Conservation (phyloP, 2,797 vertebrate genomes). For the Lutjanus campechanus region DNA sequence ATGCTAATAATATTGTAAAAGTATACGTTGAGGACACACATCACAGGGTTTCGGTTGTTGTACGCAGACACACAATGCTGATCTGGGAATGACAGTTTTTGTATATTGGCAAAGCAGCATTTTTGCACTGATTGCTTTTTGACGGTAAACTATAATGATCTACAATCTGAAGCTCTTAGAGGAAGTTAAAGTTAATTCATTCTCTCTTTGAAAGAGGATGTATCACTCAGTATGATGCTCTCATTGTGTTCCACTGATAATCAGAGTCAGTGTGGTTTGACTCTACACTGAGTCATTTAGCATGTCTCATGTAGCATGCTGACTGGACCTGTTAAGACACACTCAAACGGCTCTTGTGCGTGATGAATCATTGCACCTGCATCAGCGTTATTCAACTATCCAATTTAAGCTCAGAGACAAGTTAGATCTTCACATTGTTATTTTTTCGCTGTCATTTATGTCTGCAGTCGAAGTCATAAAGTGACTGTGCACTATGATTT, state of each 20-base stretch:
- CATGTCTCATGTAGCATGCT: constrained; percentile 8
- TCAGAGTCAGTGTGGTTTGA: constrained; percentile 32
- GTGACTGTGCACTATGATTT: not conserved
- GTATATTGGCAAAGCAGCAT: not conserved
- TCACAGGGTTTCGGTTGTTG: not conserved
- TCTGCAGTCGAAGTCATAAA: constrained; percentile 1
- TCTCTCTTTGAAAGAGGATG: constrained; percentile 41
- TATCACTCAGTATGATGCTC: constrained; percentile 25
- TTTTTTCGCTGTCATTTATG: constrained; percentile 18
- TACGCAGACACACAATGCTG: not conserved
- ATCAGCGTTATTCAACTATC: constrained; percentile 2
- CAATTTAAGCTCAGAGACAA: constrained; percentile 2
- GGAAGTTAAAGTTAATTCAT: constrained; percentile 40
- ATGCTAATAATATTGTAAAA: constrained; percentile 1
- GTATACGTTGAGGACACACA: not conserved
- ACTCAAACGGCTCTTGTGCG: constrained; percentile 19
- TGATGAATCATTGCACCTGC: constrained; percentile 43
- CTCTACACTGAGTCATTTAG: constrained; percentile 56
- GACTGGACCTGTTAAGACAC: constrained; percentile 24
- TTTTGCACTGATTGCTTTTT: constrained; percentile 14
- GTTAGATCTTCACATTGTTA: not conserved
- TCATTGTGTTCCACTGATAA: constrained; percentile 32
- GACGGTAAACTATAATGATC: constrained; percentile 9
- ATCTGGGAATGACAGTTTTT: too few relatives aligned
- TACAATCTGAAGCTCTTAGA: constrained; percentile 8